Percentiles rank a stretch among this genome's conserved stretches.
These are phyloP conservation scores for Enteromius argenteus DNA, from an alignment of 2,797 vertebrate species.

Conservation along the genomic window DNA sequence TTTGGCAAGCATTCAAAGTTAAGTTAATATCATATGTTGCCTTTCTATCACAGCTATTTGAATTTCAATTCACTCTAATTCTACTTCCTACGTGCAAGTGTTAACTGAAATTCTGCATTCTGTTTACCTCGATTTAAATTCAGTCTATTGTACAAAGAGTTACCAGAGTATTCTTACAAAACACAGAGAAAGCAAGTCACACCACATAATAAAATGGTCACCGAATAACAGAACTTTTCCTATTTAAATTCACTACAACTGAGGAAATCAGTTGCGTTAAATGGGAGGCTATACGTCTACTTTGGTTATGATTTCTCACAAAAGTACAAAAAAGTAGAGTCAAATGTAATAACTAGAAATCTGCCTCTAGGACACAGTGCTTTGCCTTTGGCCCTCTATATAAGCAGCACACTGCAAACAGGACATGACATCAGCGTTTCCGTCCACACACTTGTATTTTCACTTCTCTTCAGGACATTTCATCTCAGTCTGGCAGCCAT, in stretches of 20 bases:
- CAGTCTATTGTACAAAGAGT: background rate
- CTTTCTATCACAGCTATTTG: background rate
- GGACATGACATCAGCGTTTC: slow-evolving; percentile 17
- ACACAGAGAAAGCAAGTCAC: background rate
- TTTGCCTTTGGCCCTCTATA: slow-evolving; percentile 6
- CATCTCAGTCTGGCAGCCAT: slow-evolving; percentile 33
- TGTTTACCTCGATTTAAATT: background rate
- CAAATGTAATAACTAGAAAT: background rate
- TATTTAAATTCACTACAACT: background rate
- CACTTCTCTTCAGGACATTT: slow-evolving; percentile 33
- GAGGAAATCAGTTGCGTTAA: background rate
- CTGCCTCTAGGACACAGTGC: background rate
- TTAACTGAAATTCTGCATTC: background rate
- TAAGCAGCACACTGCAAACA: slow-evolving; percentile 13
- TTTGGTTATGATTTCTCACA: background rate
- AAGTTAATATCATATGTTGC: background rate
- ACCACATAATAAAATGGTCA: background rate
- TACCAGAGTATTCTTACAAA: background rate
- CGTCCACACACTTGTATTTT: slow-evolving; percentile 6
- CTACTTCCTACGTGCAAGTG: background rate
- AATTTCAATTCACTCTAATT: background rate
- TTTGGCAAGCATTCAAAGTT: background rate
- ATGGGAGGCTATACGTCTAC: background rate
- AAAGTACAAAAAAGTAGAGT: slow-evolving; percentile 16
- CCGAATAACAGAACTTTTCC: background rate